Conservation (phyloP, 2,113 vertebrate species). For the Ceyx cyanopectus region DNA sequence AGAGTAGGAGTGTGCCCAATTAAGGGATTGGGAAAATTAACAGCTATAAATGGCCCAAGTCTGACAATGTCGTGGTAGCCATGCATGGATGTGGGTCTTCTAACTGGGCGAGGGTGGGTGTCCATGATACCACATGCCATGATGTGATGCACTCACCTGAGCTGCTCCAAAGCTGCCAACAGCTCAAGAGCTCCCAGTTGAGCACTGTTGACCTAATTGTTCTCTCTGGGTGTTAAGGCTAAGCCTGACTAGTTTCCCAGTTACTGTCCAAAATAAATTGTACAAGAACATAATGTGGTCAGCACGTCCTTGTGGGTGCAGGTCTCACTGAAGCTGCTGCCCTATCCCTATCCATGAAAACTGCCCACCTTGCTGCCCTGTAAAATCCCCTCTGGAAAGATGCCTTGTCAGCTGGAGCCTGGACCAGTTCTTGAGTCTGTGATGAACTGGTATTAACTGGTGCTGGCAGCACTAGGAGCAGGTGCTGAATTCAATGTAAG, state of each 20-base stretch:
- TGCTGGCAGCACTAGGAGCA: neutral
- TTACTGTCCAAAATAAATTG: too few species aligned
- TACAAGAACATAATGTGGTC: neutral
- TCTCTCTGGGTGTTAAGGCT: too few species aligned
- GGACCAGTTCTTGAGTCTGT: neutral
- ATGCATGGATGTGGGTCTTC: neutral
- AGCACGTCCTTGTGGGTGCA: neutral
- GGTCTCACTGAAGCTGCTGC: neutral
- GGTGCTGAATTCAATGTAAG: accelerated
- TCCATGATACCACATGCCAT: too few species aligned
- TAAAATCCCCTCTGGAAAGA: neutral
- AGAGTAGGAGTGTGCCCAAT: conserved; percentile 37
- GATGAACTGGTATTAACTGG: neutral
- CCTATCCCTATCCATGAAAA: neutral
- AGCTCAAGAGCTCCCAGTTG: too few species aligned
- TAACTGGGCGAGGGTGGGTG: neutral
- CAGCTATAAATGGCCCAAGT: conserved; percentile 7
- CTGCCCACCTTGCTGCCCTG: neutral
- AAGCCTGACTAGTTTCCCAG: too few species aligned
- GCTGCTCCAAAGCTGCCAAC: too few species aligned
- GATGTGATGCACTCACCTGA: too few species aligned
- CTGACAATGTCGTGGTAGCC: neutral
- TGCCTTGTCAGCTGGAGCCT: neutral
- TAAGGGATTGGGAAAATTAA: neutral
- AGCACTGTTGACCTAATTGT: too few species aligned